Conservation (phyloP, 2,888 invertebrate species). For the Rhingia rostrata region DNA sequence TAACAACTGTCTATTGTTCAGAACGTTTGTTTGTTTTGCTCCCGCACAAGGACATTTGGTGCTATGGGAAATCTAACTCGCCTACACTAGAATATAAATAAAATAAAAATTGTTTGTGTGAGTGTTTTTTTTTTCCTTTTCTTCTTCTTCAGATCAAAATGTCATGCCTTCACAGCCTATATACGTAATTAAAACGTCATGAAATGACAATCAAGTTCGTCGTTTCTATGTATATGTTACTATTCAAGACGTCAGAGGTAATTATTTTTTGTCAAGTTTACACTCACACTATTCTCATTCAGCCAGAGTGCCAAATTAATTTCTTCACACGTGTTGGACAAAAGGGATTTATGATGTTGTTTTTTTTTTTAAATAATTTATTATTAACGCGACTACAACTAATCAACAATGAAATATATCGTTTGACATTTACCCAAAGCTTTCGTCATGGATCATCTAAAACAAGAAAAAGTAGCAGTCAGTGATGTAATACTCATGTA, state of each 20-base stretch:
- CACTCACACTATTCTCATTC: background rate
- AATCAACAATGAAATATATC: background rate
- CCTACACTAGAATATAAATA: conserved; percentile 23
- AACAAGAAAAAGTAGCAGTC: background rate
- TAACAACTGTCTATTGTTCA: conserved; percentile 19
- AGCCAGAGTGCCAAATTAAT: conserved; percentile 15
- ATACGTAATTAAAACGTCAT: conserved; percentile 42
- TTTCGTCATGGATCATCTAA: conserved; percentile 33
- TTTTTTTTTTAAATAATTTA: background rate
- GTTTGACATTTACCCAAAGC: conserved; percentile 32
- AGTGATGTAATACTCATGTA: background rate
- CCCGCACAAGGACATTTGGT: conserved; percentile 24
- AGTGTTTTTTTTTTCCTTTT: background rate
- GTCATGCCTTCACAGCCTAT: conserved; percentile 10
- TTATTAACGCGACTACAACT: too few species aligned
- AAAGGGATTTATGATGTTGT: background rate
- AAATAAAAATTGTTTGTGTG: background rate
- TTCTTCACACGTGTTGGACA: conserved; percentile 7
- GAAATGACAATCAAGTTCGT: conserved; percentile 24
- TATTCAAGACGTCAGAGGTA: conserved; percentile 25
- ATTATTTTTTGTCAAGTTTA: conserved; percentile 5
- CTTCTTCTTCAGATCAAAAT: conserved; percentile 5
- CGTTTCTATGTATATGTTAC: conserved; percentile 2
- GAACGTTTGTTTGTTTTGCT: conserved; percentile 6
- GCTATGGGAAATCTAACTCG: conserved; percentile 6